phyloP scores from a whole-genome alignment of 2,888 invertebrate genomes.

The Chrysina gloriosa region DNA sequence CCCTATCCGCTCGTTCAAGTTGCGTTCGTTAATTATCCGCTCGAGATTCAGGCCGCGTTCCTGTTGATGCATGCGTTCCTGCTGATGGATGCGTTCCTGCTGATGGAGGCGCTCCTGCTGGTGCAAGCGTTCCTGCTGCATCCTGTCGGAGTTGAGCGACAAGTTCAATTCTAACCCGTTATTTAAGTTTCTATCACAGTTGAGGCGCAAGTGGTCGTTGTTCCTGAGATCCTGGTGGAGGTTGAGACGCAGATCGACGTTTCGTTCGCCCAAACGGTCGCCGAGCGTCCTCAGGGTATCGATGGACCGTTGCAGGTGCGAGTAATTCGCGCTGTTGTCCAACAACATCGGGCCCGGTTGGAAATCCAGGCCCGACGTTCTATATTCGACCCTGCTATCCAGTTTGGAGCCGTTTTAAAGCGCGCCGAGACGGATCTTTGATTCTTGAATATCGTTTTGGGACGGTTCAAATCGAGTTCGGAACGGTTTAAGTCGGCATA shows the following conservation, averaged over 20 bases:
- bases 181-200: conserved; percentile 19
- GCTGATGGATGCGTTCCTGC: conserved; percentile 45
- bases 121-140: conserved; percentile 50
- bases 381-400: conserved; percentile 65
- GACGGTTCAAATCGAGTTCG: too few species aligned
- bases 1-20: conserved; percentile 38
- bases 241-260: conserved; percentile 62
- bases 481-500: too few species aligned
- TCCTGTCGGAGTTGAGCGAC: conserved; percentile 56
- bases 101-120: conserved; percentile 55
- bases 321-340: conserved; percentile 60
- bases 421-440: neutral
- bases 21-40: conserved; percentile 59
- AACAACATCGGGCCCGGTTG: conserved; percentile 62
- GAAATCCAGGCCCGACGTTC: conserved; percentile 63
- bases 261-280: conserved; percentile 63
- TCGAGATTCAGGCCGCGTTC: conserved; percentile 58
- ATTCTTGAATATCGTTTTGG: neutral
- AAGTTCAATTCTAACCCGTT: conserved; percentile 58
- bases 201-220: conserved; percentile 48
- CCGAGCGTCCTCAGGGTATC: conserved; percentile 63
- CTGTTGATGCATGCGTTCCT: conserved; percentile 55
- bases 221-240: conserved; percentile 58
- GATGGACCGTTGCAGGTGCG: conserved; percentile 63
- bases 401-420: conserved; percentile 50